Percentiles rank a stretch among this genome's conserved stretches.
Conservation (phyloP, 2,888 invertebrate species). For the Erebia aethiops region DNA sequence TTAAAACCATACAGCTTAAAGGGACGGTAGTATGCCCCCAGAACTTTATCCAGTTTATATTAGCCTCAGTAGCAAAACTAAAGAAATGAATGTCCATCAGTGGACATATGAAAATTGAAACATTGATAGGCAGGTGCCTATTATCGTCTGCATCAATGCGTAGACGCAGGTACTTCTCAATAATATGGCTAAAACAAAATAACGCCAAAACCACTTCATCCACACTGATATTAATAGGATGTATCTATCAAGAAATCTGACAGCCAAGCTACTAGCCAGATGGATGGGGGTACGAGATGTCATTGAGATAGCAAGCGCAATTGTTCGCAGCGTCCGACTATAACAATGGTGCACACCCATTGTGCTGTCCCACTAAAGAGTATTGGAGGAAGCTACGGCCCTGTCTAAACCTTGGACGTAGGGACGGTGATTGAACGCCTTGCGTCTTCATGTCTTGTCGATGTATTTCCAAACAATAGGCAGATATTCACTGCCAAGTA, state of each 20-base stretch:
- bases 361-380: conserved; percentile 75
- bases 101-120: no score
- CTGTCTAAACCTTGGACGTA: conserved; percentile 72
- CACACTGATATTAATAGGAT: conserved; percentile 4
- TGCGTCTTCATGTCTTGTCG: conserved; percentile 39
- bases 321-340: conserved; percentile 53
- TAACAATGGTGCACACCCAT: conserved; percentile 69
- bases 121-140: no score
- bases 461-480: conserved; percentile 46
- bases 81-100: no score
- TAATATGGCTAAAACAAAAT: no score
- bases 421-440: conserved; percentile 55
- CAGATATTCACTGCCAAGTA: conserved; percentile 41
- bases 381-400: conserved; percentile 70
- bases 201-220: neutral
- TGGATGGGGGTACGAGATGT: conserved; percentile 65
- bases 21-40: no score
- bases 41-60: no score
- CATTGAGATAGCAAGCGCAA: conserved; percentile 72
- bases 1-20: no score
- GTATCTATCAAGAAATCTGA: conserved; percentile 8
- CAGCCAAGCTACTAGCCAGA: conserved; percentile 43
- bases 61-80: no score
- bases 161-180: no score
- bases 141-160: no score